These are phyloP conservation scores for Littorina saxatilis DNA, from an alignment of 1,140 invertebrate species.

Conservation along the genomic window DNA sequence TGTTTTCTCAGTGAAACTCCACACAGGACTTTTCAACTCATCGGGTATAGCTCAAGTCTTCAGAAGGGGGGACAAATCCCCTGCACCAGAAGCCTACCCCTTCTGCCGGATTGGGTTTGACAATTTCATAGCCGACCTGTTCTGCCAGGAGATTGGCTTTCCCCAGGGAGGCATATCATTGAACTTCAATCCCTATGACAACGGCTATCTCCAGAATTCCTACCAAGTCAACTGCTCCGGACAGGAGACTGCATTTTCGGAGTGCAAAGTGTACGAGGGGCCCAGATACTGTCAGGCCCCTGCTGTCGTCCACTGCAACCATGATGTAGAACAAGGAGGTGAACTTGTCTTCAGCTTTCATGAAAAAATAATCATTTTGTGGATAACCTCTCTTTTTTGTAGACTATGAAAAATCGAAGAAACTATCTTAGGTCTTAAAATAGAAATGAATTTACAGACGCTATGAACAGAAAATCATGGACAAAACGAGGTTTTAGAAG, in stretches of 20 bases:
- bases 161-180: not conserved
- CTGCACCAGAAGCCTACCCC: not conserved
- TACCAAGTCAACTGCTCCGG: not conserved
- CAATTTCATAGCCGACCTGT: conserved; percentile 3
- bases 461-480: no score
- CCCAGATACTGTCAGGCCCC: not conserved
- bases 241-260: not conserved
- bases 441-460: no score
- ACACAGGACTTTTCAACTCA: not conserved
- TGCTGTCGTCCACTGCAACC: not conserved
- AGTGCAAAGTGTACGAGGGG: not conserved
- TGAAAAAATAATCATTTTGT: no score
- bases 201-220: not conserved
- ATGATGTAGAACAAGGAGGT: not conserved
- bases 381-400: no score
- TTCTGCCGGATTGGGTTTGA: conserved; percentile 3
- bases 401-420: no score
- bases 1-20: conserved; percentile 12
- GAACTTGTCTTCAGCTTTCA: no score
- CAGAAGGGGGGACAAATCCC: not conserved
- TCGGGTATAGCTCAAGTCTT: not conserved
- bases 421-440: no score
- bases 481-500: no score
- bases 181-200: conserved; percentile 6
- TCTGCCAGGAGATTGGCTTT: conserved; percentile 6